phyloP scores from a whole-genome alignment of 2,113 vertebrate genomes.

The Phrynocephalus versicolor region DNA sequence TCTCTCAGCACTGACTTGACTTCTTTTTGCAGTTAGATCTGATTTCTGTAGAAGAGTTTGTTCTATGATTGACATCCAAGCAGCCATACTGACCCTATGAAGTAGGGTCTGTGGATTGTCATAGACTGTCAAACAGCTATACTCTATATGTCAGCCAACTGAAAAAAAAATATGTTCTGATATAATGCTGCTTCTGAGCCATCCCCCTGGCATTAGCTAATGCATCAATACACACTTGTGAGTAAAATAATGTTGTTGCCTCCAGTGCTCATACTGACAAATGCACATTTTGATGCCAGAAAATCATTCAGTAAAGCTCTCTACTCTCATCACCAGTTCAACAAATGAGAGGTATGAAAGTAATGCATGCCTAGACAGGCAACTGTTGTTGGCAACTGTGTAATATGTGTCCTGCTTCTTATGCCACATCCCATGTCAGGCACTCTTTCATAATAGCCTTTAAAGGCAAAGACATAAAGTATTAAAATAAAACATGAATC shows the following conservation, averaged over 20 bases:
- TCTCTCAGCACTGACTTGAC: background rate
- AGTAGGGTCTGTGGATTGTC: background rate
- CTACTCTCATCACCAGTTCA: background rate
- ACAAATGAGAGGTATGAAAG: background rate
- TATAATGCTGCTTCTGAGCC: background rate
- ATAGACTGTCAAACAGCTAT: background rate
- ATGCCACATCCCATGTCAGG: background rate
- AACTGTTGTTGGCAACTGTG: background rate
- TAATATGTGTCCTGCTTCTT: background rate
- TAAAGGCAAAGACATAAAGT: background rate
- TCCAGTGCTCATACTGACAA: background rate
- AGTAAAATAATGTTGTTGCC: background rate
- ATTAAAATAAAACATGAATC: background rate
- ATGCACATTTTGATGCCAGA: background rate
- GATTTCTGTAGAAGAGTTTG: background rate
- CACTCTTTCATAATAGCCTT: background rate
- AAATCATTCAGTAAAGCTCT: background rate
- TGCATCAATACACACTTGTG: background rate
- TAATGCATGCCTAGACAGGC: background rate
- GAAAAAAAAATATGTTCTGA: background rate
- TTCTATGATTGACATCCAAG: background rate
- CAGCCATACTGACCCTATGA: background rate
- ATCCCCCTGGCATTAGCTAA: conserved; percentile 2
- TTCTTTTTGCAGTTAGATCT: background rate
- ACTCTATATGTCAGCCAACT: background rate